Conservation (phyloP, 1,140 invertebrate species). For the Papilio polyxenes region DNA sequence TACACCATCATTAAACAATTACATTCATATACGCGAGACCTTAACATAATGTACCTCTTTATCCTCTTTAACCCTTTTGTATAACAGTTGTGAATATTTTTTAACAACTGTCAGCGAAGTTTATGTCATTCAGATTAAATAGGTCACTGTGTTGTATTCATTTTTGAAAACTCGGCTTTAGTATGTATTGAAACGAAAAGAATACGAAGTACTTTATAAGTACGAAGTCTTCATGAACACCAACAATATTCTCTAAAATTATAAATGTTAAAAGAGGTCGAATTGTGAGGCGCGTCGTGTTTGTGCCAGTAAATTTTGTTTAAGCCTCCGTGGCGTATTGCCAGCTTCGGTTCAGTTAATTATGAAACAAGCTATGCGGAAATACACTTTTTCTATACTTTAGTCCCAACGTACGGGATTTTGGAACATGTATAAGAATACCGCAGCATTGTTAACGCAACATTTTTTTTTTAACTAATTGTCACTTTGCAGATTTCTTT, state of each 20-base stretch:
- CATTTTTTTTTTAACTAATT: too few relatives aligned
- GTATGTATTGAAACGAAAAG: not conserved
- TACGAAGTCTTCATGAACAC: conserved; percentile 19
- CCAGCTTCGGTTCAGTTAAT: conserved; percentile 24
- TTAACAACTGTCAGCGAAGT: not conserved
- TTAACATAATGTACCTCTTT: too few relatives aligned
- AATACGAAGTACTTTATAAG: conserved; percentile 5
- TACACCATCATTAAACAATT: too few relatives aligned
- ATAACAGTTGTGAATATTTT: not conserved
- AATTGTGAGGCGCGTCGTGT: conserved; percentile 4
- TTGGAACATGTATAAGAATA: not conserved
- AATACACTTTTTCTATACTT: conserved; percentile 21
- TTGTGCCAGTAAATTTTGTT: conserved; percentile 26
- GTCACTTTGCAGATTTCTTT: too few relatives aligned
- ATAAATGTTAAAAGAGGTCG: conserved; percentile 21
- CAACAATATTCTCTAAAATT: conserved; percentile 5
- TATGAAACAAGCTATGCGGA: conserved; percentile 25
- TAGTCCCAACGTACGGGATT: not conserved
- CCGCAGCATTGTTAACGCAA: not conserved
- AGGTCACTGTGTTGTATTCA: conserved; percentile 7
- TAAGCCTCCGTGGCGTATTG: conserved; percentile 16
- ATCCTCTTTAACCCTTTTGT: not conserved
- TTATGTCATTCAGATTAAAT: not conserved
- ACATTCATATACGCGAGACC: too few relatives aligned
- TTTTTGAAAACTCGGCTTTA: not conserved